These are phyloP conservation scores for Dreissena rostriformis DNA, from an alignment of 1,140 invertebrate genomes.

Conservation along the genomic window DNA sequence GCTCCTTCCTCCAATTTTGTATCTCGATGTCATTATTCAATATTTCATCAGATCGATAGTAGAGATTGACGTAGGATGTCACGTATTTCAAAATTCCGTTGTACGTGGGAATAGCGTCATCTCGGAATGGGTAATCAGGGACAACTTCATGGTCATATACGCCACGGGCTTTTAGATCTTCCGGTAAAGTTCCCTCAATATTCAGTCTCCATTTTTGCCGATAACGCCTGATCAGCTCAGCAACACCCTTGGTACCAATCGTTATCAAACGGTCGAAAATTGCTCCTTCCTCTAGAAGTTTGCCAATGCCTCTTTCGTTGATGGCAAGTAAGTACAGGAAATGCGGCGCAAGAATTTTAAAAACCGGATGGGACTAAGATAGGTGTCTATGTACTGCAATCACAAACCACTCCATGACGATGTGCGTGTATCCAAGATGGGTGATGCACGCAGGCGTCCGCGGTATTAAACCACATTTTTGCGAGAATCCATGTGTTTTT, in stretches of 20 bases:
- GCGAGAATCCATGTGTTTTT: constrained; percentile 81
- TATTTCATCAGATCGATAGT: constrained; percentile 7
- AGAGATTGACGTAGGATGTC: background rate
- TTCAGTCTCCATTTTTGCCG: background rate
- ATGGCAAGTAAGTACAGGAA: constrained; percentile 82
- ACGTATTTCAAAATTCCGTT: constrained; percentile 67
- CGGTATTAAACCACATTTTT: constrained; percentile 83
- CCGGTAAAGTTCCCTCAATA: background rate
- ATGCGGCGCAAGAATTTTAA: constrained; percentile 82
- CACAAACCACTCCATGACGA: constrained; percentile 81
- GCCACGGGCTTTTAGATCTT: constrained; percentile 7
- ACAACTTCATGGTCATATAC: constrained; percentile 61
- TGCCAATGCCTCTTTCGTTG: constrained; percentile 49
- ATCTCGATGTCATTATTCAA: constrained; percentile 73
- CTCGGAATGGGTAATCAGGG: constrained; percentile 80
- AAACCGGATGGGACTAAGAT: constrained; percentile 82
- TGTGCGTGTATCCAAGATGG: constrained; percentile 81
- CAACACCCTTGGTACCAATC: background rate
- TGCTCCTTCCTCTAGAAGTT: background rate
- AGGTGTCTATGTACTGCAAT: constrained; percentile 80
- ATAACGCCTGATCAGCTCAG: background rate
- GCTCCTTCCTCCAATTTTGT: constrained; percentile 76
- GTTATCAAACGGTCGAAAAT: background rate
- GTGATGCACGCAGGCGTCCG: constrained; percentile 80
- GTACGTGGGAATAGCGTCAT: constrained; percentile 77